A percentile compares a stretch with the other conserved stretches of the same genome.
Conservation (phyloP, 2,797 vertebrate species). For the Sebastiscus albofasciatus region DNA sequence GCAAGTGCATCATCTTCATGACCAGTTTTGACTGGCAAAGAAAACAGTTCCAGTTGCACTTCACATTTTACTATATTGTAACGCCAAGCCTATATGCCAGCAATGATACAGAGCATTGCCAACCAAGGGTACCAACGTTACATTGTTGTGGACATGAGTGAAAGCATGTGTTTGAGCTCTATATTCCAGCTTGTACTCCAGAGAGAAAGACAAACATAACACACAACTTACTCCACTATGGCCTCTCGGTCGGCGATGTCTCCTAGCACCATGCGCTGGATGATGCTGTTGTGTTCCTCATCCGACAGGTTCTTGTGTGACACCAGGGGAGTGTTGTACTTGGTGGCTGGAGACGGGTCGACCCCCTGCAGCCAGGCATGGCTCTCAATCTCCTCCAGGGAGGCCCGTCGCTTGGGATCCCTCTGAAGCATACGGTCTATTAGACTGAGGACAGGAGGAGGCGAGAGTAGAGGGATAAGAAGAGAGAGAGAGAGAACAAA, state of each 20-base stretch:
- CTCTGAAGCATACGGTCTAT: constrained; percentile 98
- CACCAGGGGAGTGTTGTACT: constrained; percentile 96
- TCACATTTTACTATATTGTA: not conserved
- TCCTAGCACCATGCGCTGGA: constrained; percentile 97
- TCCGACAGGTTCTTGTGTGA: constrained; percentile 97
- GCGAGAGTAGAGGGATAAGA: not conserved
- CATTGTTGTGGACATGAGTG: not conserved
- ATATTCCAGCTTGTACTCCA: not conserved
- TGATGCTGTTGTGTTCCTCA: constrained; percentile 97
- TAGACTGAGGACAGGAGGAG: constrained; percentile 80
- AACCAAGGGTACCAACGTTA: not conserved
- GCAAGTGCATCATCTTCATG: not conserved
- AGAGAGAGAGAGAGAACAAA: not conserved
- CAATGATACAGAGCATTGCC: not conserved
- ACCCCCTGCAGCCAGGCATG: constrained; percentile 97
- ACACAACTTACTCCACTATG: constrained; percentile 90
- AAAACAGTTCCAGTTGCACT: not conserved
- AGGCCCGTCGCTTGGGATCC: constrained; percentile 93
- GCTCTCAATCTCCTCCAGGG: constrained; percentile 94
- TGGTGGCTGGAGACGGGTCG: constrained; percentile 96
- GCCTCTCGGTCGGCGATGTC: constrained; percentile 95
- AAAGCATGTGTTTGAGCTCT: not conserved
- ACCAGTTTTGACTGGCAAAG: not conserved
- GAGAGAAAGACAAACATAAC: not conserved
- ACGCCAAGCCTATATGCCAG: not conserved